Evolutionary conservation across 53 echinoderm and acorn worm species (phyloP).

Genomic region (Mesocentrotus franciscanus): DNA sequence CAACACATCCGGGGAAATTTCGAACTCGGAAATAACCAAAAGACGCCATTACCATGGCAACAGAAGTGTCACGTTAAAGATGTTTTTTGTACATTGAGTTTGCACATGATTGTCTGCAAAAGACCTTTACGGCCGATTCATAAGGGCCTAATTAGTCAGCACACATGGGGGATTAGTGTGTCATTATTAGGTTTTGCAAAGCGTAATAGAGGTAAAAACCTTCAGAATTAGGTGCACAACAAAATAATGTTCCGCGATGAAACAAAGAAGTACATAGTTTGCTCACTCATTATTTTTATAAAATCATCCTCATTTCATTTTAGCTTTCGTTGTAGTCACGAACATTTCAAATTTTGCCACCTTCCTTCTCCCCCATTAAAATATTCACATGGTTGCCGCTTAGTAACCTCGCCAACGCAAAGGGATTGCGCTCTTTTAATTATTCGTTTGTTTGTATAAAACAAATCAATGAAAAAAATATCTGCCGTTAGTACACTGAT

Average conservation of each 20-base stretch:
- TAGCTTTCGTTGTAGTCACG: neutral
- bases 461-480: too few relatives aligned
- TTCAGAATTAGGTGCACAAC: neutral
- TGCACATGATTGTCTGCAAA: too few relatives aligned
- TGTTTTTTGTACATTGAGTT: too few relatives aligned
- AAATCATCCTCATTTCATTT: too few relatives aligned
- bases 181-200: neutral
- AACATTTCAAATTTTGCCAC: neutral
- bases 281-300: neutral
- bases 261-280: neutral
- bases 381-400: too few relatives aligned
- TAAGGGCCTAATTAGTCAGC: neutral
- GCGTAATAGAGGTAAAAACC: neutral
- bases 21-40: neutral
- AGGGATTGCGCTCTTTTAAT: too few relatives aligned
- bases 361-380: neutral
- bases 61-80: neutral
- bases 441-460: too few relatives aligned
- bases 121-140: neutral
- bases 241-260: too few relatives aligned
- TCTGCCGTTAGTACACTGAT: too few relatives aligned
- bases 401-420: too few relatives aligned
- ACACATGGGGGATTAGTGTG: neutral
- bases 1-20: neutral
- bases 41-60: neutral